Conservation (phyloP, 1,140 invertebrate genomes). For the Euura lappo region DNA sequence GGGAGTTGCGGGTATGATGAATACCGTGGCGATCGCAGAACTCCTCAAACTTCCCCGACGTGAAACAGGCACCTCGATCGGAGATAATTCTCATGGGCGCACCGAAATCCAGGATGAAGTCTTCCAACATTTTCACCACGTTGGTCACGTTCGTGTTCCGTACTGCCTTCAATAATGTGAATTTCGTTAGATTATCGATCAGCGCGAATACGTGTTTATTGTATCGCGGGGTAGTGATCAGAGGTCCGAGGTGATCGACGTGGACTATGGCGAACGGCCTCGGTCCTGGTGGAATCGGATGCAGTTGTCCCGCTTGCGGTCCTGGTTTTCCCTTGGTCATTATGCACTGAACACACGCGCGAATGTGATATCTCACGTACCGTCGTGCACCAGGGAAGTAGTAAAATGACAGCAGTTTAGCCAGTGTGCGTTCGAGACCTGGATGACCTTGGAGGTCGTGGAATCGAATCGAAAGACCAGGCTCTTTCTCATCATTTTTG, state of each 20-base stretch:
- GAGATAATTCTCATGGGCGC: no score
- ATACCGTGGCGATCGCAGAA: slow-evolving; percentile 19
- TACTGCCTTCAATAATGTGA: slow-evolving; percentile 21
- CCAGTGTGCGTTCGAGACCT: slow-evolving; percentile 15
- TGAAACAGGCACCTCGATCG: no score
- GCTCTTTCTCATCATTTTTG: slow-evolving; percentile 19
- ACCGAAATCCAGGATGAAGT: slow-evolving; percentile 15
- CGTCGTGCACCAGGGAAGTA: slow-evolving; percentile 21
- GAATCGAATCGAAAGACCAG: slow-evolving; percentile 22
- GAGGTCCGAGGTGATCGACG: slow-evolving; percentile 14
- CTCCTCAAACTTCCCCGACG: slow-evolving; percentile 6
- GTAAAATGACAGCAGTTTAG: slow-evolving; percentile 14
- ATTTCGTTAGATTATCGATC: slow-evolving; percentile 45
- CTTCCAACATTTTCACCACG: slow-evolving; percentile 3
- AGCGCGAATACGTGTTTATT: slow-evolving; percentile 42
- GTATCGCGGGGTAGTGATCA: slow-evolving; percentile 13
- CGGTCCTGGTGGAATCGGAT: slow-evolving; percentile 24
- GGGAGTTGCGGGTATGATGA: slow-evolving; percentile 18
- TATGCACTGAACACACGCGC: slow-evolving; percentile 17
- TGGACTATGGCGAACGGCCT: slow-evolving; percentile 11
- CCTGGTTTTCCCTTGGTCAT: slow-evolving; percentile 11
- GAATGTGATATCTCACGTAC: slow-evolving; percentile 22
- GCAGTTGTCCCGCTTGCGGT: slow-evolving; percentile 16
- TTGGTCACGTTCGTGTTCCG: slow-evolving; percentile 5
- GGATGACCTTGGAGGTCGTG: slow-evolving; percentile 18